Percentiles rank a stretch among this genome's conserved stretches.
Evolutionary conservation across 2,888 invertebrate species (phyloP).

Genomic region (Phania funesta): DNA sequence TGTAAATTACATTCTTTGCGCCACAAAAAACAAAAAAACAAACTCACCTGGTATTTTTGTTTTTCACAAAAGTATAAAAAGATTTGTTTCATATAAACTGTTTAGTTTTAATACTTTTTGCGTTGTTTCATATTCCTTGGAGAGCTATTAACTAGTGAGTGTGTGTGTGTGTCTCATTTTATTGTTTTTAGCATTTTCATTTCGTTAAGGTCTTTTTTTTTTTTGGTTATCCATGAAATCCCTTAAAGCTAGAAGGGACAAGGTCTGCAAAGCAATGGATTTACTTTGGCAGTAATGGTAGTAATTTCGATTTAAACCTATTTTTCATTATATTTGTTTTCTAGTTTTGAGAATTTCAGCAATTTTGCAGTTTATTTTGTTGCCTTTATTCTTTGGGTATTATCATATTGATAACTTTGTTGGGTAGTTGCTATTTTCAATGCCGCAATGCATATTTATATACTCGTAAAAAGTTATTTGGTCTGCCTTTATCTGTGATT

Average conservation of each 20-base stretch:
- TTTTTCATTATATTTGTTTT: neutral
- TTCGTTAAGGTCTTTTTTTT: slow-evolving; percentile 5
- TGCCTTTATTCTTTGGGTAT: slow-evolving; percentile 63
- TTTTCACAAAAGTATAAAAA: slow-evolving; percentile 44
- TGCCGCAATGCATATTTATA: slow-evolving; percentile 7
- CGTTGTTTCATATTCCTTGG: slow-evolving; percentile 52
- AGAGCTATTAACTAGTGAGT: slow-evolving; percentile 42
- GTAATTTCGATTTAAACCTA: slow-evolving; percentile 16
- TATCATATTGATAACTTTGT: slow-evolving; percentile 73
- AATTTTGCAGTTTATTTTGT: slow-evolving; percentile 34
- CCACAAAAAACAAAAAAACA: too few species aligned
- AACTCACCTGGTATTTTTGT: slow-evolving; percentile 20
- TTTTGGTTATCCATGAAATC: slow-evolving; percentile 46
- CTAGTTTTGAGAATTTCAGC: slow-evolving; percentile 20
- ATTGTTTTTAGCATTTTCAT: slow-evolving; percentile 33
- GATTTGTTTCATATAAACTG: slow-evolving; percentile 51
- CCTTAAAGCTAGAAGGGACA: slow-evolving; percentile 46
- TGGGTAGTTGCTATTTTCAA: slow-evolving; percentile 67
- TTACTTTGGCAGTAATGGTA: slow-evolving; percentile 15
- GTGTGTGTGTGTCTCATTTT: slow-evolving; percentile 14
- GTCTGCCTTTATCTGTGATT: slow-evolving; percentile 19
- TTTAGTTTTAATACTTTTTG: slow-evolving; percentile 22
- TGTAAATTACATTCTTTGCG: too few species aligned
- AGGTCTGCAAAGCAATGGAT: slow-evolving; percentile 49
- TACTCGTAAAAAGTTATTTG: neutral